Conservation (phyloP, 2,797 vertebrate species). For the Morelia viridis region DNA sequence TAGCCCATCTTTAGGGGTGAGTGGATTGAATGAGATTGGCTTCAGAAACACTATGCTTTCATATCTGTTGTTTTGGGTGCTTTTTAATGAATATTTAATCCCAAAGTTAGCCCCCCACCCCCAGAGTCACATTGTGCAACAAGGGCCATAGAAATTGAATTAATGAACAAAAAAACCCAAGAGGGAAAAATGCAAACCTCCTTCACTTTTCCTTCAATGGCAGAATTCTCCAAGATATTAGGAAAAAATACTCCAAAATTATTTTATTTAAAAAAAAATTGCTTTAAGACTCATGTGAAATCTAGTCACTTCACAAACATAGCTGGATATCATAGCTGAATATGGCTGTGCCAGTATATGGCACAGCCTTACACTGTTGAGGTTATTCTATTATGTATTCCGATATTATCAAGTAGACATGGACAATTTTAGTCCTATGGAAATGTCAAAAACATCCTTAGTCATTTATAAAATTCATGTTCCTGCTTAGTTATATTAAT, state of each 20-base stretch:
- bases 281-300: not conserved
- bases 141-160: not conserved
- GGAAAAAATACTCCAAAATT: not conserved
- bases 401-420: not conserved
- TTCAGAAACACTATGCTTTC: not conserved
- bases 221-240: not conserved
- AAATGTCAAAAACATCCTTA: not conserved
- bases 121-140: not conserved
- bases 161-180: not conserved
- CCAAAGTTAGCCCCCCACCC: not conserved
- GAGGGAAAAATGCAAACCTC: not conserved
- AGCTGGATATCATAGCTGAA: not conserved
- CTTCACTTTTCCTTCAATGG: not conserved
- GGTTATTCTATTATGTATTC: not conserved
- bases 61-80: not conserved
- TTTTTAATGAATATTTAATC: not conserved
- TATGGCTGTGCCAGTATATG: not conserved
- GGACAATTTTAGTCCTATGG: not conserved
- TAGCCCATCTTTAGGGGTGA: not conserved
- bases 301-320: not conserved
- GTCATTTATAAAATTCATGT: not conserved
- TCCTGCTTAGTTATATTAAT: not conserved
- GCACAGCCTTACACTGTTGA: not conserved
- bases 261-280: not conserved
- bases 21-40: not conserved